These are phyloP conservation scores for Gymnorhina tibicen DNA, from an alignment of 2,113 vertebrate species.

Conservation along the genomic window DNA sequence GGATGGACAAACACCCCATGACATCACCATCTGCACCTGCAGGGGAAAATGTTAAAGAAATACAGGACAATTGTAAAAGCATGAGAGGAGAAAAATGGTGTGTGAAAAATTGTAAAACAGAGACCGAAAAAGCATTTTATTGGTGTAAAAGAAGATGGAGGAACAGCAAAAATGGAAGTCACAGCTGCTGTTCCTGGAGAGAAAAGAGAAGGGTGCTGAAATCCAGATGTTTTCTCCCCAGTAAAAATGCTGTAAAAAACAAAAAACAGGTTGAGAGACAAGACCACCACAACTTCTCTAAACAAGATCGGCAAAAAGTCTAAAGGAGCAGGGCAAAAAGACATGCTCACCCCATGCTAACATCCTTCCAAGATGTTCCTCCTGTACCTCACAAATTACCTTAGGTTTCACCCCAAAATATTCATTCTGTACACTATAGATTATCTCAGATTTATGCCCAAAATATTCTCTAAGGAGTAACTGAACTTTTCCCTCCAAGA, in stretches of 20 bases:
- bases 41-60: not conserved
- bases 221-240: not conserved
- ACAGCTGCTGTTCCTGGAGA: too few relatives aligned
- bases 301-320: rapidly evolving
- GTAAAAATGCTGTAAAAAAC: not conserved
- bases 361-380: too few relatives aligned
- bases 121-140: not conserved
- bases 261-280: not conserved
- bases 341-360: too few relatives aligned
- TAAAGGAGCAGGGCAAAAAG: not conserved
- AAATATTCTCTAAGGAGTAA: not conserved
- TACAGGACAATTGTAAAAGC: too few relatives aligned
- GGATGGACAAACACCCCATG: not conserved
- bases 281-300: not conserved
- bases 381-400: not conserved
- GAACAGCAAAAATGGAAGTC: rapidly evolving
- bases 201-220: rapidly evolving
- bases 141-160: not conserved
- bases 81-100: not conserved
- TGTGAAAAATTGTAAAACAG: rapidly evolving
- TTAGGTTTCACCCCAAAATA: not conserved
- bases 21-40: not conserved
- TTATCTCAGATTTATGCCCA: not conserved
- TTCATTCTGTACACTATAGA: not conserved
- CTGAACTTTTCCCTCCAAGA: not conserved